Conservation (phyloP, 1,140 invertebrate genomes). For the Megalopta genalis region DNA sequence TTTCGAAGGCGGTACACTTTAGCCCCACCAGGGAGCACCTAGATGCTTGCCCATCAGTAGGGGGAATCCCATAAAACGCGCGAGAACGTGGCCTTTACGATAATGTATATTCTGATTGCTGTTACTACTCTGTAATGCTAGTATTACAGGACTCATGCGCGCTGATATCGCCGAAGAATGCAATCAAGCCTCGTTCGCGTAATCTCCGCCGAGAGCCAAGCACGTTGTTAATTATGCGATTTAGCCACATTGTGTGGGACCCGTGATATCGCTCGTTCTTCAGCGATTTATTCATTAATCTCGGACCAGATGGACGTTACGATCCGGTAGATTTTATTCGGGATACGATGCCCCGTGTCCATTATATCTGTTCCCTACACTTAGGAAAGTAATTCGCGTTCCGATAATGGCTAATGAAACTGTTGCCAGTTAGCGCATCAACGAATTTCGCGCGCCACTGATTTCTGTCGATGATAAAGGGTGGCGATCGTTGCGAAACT, state of each 20-base stretch:
- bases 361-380: background rate
- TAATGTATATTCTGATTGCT: conserved; percentile 32
- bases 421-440: background rate
- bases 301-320: background rate
- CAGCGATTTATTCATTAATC: background rate
- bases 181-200: conserved; percentile 13
- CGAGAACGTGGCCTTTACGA: conserved; percentile 24
- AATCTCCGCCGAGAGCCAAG: conserved; percentile 2
- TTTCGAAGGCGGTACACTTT: conserved; percentile 24
- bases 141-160: conserved; percentile 23
- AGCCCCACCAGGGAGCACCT: background rate
- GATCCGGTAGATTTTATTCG: background rate
- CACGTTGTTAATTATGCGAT: conserved; percentile 26
- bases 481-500: too few relatives aligned
- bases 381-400: background rate
- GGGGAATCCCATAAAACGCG: conserved; percentile 24
- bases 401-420: background rate
- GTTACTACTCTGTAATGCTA: conserved; percentile 15
- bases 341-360: background rate
- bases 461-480: too few relatives aligned
- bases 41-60: conserved; percentile 1
- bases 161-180: conserved; percentile 37
- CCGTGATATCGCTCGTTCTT: background rate
- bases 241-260: background rate
- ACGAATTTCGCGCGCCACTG: too few relatives aligned